These are phyloP conservation scores for Labia minor DNA, from an alignment of 2,888 invertebrate genomes.

Conservation along the genomic window DNA sequence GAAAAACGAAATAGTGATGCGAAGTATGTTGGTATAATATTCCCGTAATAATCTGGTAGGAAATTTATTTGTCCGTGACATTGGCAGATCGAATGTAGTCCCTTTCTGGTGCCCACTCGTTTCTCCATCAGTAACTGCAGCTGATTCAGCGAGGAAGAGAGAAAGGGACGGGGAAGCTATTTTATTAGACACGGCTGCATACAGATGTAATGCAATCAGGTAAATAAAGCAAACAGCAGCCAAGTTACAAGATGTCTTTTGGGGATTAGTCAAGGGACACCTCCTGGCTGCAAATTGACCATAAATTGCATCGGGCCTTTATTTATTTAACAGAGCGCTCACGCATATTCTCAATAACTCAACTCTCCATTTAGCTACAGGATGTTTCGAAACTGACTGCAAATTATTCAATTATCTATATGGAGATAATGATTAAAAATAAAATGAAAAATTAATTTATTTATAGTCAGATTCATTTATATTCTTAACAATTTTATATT, in stretches of 20 bases:
- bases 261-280: neutral
- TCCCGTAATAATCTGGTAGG: neutral
- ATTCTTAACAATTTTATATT: too few relatives aligned
- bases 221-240: slow-evolving; percentile 13
- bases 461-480: too few relatives aligned
- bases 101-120: neutral
- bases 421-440: neutral
- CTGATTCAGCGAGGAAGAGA: neutral
- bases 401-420: neutral
- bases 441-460: too few relatives aligned
- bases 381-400: neutral
- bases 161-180: neutral
- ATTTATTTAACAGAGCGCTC: neutral
- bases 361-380: neutral
- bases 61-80: neutral
- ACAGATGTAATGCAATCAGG: slow-evolving; percentile 3
- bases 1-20: too few relatives aligned
- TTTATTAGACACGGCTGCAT: neutral
- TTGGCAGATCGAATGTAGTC: neutral
- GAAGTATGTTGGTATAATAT: neutral
- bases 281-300: neutral
- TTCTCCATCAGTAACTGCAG: neutral
- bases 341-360: too few relatives aligned
- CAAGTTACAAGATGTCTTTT: slow-evolving; percentile 7
- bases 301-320: neutral